Percentiles rank a stretch among this genome's conserved stretches.
These are phyloP conservation scores for Rhinoptilus africanus DNA, from an alignment of 2,113 vertebrate genomes.

Conservation along the genomic window DNA sequence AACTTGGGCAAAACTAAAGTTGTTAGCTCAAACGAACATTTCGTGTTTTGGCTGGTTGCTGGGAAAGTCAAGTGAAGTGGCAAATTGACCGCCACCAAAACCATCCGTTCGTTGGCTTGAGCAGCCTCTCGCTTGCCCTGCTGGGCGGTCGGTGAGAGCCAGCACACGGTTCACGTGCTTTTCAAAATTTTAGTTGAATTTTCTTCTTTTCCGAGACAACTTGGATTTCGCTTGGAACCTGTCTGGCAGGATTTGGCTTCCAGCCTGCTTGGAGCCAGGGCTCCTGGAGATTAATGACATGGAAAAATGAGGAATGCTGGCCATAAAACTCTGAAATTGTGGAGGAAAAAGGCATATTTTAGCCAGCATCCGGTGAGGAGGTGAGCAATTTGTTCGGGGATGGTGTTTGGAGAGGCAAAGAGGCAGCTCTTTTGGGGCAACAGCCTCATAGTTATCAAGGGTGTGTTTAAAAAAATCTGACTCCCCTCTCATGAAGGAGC, in stretches of 20 bases:
- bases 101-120: not conserved
- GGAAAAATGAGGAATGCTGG: slow-evolving; percentile 42
- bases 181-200: not conserved
- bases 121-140: not conserved
- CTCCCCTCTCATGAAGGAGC: not conserved
- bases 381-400: not conserved
- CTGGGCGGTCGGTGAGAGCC: not conserved
- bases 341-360: not conserved
- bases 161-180: not conserved
- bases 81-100: not conserved
- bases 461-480: not conserved
- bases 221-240: not conserved
- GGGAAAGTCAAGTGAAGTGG: not conserved
- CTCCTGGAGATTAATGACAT: not conserved
- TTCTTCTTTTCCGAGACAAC: slow-evolving; percentile 16
- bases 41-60: not conserved
- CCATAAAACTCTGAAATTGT: not conserved
- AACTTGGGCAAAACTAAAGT: not conserved
- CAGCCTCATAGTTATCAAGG: not conserved
- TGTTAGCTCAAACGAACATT: not conserved
- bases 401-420: not conserved
- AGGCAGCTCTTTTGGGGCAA: not conserved
- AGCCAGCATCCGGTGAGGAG: not conserved
- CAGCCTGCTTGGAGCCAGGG: not conserved
- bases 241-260: slow-evolving; percentile 25